These are phyloP conservation scores for Ridgeia piscesae DNA, from an alignment of 1,140 invertebrate genomes.

Conservation along the genomic window DNA sequence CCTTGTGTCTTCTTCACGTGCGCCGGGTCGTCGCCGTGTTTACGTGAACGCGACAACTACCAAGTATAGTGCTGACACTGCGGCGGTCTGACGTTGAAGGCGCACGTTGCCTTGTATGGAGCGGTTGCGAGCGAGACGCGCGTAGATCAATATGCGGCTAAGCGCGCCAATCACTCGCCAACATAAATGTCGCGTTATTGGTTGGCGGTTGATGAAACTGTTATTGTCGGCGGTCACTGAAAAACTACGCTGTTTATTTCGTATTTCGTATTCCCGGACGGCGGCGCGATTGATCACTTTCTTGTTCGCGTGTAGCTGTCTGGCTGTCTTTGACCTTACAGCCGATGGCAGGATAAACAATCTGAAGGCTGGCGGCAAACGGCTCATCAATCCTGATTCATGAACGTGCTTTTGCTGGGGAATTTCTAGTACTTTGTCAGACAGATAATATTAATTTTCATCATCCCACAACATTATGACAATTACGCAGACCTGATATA, in stretches of 20 bases:
- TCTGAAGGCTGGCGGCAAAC: not conserved
- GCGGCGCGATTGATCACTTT: not conserved
- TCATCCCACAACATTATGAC: too few species aligned
- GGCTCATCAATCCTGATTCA: not conserved
- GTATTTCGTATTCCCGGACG: not conserved
- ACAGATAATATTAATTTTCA: too few species aligned
- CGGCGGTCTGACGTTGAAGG: not conserved
- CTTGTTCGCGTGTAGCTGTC: not conserved
- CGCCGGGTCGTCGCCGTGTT: not conserved
- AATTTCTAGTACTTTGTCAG: too few species aligned
- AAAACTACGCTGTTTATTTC: not conserved
- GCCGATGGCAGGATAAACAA: not conserved
- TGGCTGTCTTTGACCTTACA: not conserved
- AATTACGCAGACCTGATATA: too few species aligned
- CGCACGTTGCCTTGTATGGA: not conserved
- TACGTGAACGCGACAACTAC: not conserved
- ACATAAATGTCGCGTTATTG: not conserved
- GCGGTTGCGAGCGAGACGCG: not conserved
- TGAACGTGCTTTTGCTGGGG: too few species aligned
- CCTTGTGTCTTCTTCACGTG: not conserved
- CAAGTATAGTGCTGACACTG: not conserved
- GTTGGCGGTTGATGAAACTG: not conserved
- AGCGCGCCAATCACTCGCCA: not conserved
- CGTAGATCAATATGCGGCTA: not conserved
- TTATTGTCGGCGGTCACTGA: not conserved